Percentiles rank a stretch among this genome's conserved stretches.
phyloP scores from a whole-genome alignment of 2,888 invertebrate species.

The Cheilosia grossa region DNA sequence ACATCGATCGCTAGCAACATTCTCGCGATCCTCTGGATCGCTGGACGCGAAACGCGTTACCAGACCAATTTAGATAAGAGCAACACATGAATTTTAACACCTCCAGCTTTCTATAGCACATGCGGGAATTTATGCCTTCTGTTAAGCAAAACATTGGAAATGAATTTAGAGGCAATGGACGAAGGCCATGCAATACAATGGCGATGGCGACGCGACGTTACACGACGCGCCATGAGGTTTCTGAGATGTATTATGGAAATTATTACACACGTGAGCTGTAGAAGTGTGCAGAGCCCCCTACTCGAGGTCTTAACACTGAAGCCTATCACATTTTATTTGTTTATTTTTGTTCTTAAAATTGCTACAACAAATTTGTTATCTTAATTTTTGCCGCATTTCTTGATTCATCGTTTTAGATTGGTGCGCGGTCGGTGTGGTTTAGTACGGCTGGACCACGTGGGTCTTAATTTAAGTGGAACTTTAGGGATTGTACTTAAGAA shows the following conservation, averaged over 20 bases:
- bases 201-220: constrained; percentile 56
- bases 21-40: constrained; percentile 40
- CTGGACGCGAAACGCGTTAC: constrained; percentile 73
- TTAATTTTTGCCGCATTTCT: constrained; percentile 74
- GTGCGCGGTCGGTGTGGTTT: constrained; percentile 2
- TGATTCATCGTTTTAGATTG: constrained; percentile 75
- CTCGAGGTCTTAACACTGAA: constrained; percentile 32
- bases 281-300: neutral
- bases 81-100: constrained; percentile 76
- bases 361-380: constrained; percentile 74
- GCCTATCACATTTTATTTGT: constrained; percentile 66
- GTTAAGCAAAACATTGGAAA: constrained; percentile 75
- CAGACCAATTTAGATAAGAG: constrained; percentile 76
- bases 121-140: constrained; percentile 71
- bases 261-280: constrained; percentile 18
- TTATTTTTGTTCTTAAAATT: constrained; percentile 68
- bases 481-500: neutral
- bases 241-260: constrained; percentile 68
- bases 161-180: constrained; percentile 68
- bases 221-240: constrained; percentile 18
- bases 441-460: constrained; percentile 23
- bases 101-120: constrained; percentile 73
- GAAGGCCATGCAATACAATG: constrained; percentile 69
- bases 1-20: constrained; percentile 40
- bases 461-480: constrained; percentile 18